Evolutionary conservation across 1,140 invertebrate species (phyloP), one percentile per base, ranked within the genome.

Genomic region (Drosophila prosaltans): DNA sequence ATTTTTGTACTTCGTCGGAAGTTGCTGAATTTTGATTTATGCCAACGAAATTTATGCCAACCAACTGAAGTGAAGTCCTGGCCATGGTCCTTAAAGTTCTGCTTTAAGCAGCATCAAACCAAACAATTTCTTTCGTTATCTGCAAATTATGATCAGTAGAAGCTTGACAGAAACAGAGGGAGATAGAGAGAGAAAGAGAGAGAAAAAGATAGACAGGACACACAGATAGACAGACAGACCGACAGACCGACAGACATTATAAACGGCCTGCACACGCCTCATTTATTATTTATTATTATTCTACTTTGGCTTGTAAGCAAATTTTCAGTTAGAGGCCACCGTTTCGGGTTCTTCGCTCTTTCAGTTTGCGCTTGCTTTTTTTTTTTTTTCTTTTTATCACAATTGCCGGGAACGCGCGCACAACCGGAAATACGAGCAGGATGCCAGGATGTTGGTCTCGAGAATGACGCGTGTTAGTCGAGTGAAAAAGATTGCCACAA

Each of bases 241-340:
- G n/a, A n/a, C n/a, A n/a, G n/a, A n/a, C 45, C 8, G 45, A 51
- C 45, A 51, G 45, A 91, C 90, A 91, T 78, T 88, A 90, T 90
- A 90, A 91, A 91, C 80, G 77, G 86, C 83, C 81, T 82, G 86
- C 90, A 91, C 90, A 91, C 90, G 90, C 90, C 90, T 83, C 75
- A 76, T 88, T 90, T 90, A 91, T 85, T 84, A 89, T 86, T 77
- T 83, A 90, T 90, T 69, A 70, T 71, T 61, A 30, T 43, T 41
- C 10, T 45, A 11, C 41, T 41, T 77, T 77, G 67, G 64, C 80
- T 72, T 80, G 82, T 69, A 78, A 51, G 78, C 82, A 85, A 85
- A 85, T 86, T 85, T 80, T 66, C 84, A 75, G 74, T 78, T 72
- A 72, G 73, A 71, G 68, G 78, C 81, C 75, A 80, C 81, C 83